Base-by-base conservation (phyloP, 1,140 invertebrate species). In the Octopus sinensis region DNA sequence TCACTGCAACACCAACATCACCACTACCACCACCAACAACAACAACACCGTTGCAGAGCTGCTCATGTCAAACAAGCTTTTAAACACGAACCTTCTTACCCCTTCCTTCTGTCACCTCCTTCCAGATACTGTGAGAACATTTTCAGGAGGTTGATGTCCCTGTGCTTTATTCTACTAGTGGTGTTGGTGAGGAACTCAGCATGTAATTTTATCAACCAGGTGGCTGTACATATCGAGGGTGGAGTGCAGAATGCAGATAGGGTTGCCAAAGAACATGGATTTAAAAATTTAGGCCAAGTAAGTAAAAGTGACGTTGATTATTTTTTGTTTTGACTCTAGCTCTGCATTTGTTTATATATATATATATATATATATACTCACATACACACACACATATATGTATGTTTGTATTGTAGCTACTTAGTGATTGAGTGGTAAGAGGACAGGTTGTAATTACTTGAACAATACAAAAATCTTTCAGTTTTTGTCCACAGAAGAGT, bases 221-320 rank as follows among this genome's bases (percentile, higher is more conserved):
- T 73, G 6, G 68, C 68, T 23, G 68, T 73, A 73, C 68, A 73
- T 73, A 73, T 73, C 30, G 68, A 73, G 30, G 68, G 68, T n/a
- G 68, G 68, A 6, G 17, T 9, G 30, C 30, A 13, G 17, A 9
- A 17, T 13, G 68, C 68, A 6, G 68, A 73, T 17, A 6, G 30
- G 30, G 3, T 73, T 13, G 68, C 68, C 13, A 5, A 9, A 13
- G 30, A 13, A 17, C 68, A 73, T 73, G 68, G 68, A 73, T 73
- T 73, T 73, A 73, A n/a, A 6, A 73, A 73, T 73, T n/a, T 13
- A 23, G 68, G 68, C 6, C 17, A 73, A 73, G 68, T 73, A 73
- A 73, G 68, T 73, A 6, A 62, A 9, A 62, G 30, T 43, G 30
- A 43, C 3, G 30, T 43, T 43, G 30, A 43, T 43, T 43, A 43